Percentiles rank a stretch among this genome's conserved stretches.
These are phyloP conservation scores for Rhynchomys soricoides DNA, from an alignment of 2,113 vertebrate genomes.

Conservation along the genomic window DNA sequence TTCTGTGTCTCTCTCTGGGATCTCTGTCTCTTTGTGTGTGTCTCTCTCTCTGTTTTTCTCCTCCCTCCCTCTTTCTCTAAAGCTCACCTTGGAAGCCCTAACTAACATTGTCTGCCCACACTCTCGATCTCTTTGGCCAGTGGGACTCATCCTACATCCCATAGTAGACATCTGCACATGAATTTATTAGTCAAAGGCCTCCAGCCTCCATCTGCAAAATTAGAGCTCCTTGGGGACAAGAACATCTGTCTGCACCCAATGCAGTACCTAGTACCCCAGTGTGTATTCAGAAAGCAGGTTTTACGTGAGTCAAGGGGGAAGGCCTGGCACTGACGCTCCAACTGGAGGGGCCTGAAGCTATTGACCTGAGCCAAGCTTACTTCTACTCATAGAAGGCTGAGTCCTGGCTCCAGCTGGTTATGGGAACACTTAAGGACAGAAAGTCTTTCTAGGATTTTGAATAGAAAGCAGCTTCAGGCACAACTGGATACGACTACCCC, in stretches of 20 bases:
- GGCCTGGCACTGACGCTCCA: neutral
- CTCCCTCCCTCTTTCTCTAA: neutral
- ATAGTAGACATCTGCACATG: neutral
- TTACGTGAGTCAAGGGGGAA: neutral
- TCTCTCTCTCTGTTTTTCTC: neutral
- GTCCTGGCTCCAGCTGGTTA: neutral
- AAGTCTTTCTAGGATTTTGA: neutral
- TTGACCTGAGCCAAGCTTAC: neutral
- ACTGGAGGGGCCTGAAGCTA: neutral
- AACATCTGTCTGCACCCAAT: neutral
- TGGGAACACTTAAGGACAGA: neutral
- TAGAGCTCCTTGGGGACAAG: neutral
- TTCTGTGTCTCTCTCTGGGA: neutral
- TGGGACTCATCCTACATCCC: neutral
- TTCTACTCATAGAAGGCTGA: neutral
- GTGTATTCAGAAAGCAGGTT: neutral
- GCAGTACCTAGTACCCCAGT: neutral
- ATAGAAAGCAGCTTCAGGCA: neutral
- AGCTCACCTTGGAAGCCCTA: too few species aligned
- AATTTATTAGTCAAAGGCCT: neutral
- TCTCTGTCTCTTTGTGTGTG: neutral
- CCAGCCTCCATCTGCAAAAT: neutral
- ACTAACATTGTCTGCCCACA: neutral
- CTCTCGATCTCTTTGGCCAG: too few species aligned
- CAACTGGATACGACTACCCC: neutral